phyloP scores from a whole-genome alignment of 92 coral and sea anemone species.

The Parazoanthus atlanticus region DNA sequence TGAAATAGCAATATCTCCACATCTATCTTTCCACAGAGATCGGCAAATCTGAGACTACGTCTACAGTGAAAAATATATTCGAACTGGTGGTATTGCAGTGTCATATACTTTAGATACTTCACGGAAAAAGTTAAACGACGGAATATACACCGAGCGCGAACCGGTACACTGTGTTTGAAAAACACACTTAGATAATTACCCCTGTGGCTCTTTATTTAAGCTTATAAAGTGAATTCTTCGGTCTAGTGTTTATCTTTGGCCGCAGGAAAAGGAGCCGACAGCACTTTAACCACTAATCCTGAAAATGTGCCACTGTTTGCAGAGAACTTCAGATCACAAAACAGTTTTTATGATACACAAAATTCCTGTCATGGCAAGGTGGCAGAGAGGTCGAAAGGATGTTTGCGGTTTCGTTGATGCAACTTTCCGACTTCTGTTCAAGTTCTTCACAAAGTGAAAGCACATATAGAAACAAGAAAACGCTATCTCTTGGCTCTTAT shows the following conservation, averaged over 20 bases:
- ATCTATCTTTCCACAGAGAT: neutral
- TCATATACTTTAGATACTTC: neutral
- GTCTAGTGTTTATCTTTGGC: conserved; percentile 1
- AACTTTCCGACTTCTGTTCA: conserved; percentile 22
- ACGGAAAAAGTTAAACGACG: neutral
- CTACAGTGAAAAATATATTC: neutral
- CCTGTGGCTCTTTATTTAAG: conserved; percentile 21
- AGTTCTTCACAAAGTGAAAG: neutral
- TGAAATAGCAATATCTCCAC: neutral
- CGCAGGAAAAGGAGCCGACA: conserved; percentile 30
- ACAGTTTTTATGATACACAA: conserved; percentile 8
- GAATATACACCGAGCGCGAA: neutral
- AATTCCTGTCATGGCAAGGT: conserved; percentile 29
- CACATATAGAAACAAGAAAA: neutral
- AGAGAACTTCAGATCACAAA: conserved; percentile 34
- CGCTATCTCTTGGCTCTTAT: neutral
- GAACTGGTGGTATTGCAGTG: neutral
- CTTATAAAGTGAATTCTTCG: conserved; percentile 36
- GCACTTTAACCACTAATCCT: conserved; percentile 12
- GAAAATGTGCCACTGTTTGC: conserved; percentile 33
- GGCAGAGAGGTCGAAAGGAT: conserved; percentile 13
- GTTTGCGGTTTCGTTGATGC: conserved; percentile 8
- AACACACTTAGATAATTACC: conserved; percentile 2
- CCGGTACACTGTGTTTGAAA: neutral
- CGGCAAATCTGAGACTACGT: neutral